Evolutionary conservation across 1,140 invertebrate species (phyloP), one percentile per base, ranked within the genome.

Genomic region (Stenopsyche tienmushanensis): DNA sequence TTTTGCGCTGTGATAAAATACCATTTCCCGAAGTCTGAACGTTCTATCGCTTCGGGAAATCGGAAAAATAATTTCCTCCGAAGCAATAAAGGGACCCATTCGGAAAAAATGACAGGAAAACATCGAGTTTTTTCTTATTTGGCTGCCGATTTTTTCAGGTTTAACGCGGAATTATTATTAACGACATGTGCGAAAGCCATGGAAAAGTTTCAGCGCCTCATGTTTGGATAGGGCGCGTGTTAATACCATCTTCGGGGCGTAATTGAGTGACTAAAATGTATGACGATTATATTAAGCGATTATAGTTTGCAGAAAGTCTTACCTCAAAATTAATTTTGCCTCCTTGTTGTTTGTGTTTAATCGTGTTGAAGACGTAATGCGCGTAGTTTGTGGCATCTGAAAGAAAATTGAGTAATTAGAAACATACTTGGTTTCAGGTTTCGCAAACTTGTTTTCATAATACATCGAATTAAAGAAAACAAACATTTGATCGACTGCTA

Each of bases 301-400:
- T 7, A 34, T 7, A 34, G 5, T 34, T 7, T 7, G 29, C 5
- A 34, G 5, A 34, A 13, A 13, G 1, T 74, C 82, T 87, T 73
- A 94, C 93, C 86, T 96, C 93, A 76, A 96, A 96, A 75, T 88
- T 95, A 58, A 96, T 90, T 76, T 91, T 91, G 45, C 91, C 92
- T 50, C 87, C 88, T 62, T 88, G 85, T 62, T 88, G 85, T 76
- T 93, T 93, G 72, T 91, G 87, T 75, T 94, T 94, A 75, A 96
- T 91, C 13, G 92, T 93, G 78, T 93, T 94, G 84, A 96, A 96
- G 17, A 96, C 92, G 73, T 91, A 93, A 73, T 94, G 91, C 29
- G 93, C 93, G 76, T 96, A 96, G 71, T 91, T 89, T 29, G 87
- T 89, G 1, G 92, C 90, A 83, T 95, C 92, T 94, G 84, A 29